phyloP scores from a whole-genome alignment of 1,140 invertebrate species.

The Agrilus planipennis region DNA sequence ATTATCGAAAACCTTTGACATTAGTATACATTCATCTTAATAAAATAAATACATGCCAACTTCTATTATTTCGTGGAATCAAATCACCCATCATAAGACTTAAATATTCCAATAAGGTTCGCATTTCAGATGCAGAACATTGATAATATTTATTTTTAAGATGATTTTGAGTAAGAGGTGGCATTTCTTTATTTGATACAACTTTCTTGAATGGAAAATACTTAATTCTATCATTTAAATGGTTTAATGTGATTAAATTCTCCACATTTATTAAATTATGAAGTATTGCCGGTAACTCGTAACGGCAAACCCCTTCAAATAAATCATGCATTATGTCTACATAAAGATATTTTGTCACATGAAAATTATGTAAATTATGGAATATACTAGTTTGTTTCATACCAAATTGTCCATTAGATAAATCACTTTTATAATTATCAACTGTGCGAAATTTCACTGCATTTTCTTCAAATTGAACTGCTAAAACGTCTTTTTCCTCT shows the following conservation, averaged over 20 bases:
- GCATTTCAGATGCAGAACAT: conserved; percentile 24
- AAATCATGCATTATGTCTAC: conserved; percentile 19
- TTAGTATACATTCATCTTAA: conserved; percentile 4
- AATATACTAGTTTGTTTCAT: too few relatives aligned
- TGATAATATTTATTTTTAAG: conserved; percentile 1
- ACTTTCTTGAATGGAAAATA: conserved; percentile 4
- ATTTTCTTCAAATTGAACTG: too few relatives aligned
- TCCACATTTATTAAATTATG: not conserved
- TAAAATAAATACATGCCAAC: conserved; percentile 14
- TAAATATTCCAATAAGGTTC: conserved; percentile 19
- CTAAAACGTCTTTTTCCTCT: too few relatives aligned
- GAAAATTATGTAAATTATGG: conserved; percentile 13
- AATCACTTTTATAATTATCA: too few relatives aligned
- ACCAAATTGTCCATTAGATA: too few relatives aligned
- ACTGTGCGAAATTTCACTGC: too few relatives aligned
- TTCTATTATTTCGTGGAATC: conserved; percentile 18
- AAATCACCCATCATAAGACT: conserved; percentile 21
- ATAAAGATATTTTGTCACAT: conserved; percentile 11
- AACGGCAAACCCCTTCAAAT: conserved; percentile 14
- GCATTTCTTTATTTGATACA: not conserved
- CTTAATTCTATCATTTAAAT: conserved; percentile 7
- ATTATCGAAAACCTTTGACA: not conserved
- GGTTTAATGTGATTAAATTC: not conserved
- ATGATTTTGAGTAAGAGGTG: not conserved
- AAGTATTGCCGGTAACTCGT: conserved; percentile 6